Evolutionary conservation across 2,113 vertebrate genomes (phyloP).

Genomic region (Riparia riparia): DNA sequence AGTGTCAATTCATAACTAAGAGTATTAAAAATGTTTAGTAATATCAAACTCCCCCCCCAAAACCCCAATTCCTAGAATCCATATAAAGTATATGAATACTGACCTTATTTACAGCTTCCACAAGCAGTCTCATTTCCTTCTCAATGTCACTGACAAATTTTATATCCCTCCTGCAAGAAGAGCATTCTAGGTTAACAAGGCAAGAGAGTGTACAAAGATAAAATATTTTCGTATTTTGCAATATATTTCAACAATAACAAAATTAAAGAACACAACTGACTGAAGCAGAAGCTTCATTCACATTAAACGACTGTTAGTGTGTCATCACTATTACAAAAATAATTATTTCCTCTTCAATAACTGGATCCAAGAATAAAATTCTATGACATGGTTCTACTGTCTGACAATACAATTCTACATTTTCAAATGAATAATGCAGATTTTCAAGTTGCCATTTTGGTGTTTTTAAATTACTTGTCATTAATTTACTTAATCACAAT

Average conservation of each 20-base stretch:
- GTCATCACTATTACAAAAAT: neutral
- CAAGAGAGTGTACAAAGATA: neutral
- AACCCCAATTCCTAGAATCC: neutral
- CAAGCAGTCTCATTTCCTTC: slow-evolving; percentile 91
- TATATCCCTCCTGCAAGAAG: slow-evolving; percentile 88
- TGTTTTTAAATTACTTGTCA: neutral
- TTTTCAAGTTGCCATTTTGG: neutral
- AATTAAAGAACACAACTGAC: neutral
- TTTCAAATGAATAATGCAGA: neutral
- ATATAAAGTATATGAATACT: slow-evolving; percentile 33
- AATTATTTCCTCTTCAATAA: neutral
- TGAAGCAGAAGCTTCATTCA: neutral
- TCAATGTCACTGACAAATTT: slow-evolving; percentile 94
- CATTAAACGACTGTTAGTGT: neutral
- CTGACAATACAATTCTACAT: neutral
- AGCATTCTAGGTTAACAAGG: neutral
- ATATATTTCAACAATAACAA: neutral
- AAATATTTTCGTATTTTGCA: neutral
- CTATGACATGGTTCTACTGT: neutral
- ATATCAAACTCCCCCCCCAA: neutral
- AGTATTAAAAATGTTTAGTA: neutral
- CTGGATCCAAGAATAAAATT: neutral
- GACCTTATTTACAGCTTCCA: slow-evolving; percentile 94
- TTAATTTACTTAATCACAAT: neutral
- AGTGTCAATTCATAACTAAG: neutral